Conservation (phyloP, 2,888 invertebrate genomes). For the Alsophila aescularia region DNA sequence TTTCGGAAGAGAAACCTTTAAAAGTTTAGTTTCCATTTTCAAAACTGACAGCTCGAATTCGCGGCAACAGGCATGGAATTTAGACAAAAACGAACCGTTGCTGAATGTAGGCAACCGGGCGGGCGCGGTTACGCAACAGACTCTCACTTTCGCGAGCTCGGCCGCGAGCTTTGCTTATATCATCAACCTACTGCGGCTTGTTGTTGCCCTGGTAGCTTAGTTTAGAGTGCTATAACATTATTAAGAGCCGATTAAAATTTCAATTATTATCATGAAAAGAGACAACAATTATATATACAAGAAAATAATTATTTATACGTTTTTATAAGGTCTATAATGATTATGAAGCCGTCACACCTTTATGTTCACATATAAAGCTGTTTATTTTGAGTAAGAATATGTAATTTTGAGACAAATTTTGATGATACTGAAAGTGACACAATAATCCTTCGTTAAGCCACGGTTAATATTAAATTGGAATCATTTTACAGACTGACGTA, state of each 20-base stretch:
- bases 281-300: too few relatives aligned
- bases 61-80: conserved; percentile 29
- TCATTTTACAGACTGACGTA: too few relatives aligned
- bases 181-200: conserved; percentile 56
- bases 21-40: conserved; percentile 28
- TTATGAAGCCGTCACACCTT: neutral
- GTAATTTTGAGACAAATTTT: neutral
- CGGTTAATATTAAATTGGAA: too few relatives aligned
- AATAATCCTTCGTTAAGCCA: too few relatives aligned
- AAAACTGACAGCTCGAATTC: conserved; percentile 28
- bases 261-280: neutral
- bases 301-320: neutral
- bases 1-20: conserved; percentile 30
- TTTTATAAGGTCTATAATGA: neutral
- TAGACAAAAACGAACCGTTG: conserved; percentile 28
- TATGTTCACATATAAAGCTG: neutral
- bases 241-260: conserved; percentile 9
- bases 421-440: too few relatives aligned
- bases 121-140: conserved; percentile 77
- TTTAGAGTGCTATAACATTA: conserved; percentile 28
- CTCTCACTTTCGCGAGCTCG: conserved; percentile 80
- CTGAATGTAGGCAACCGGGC: conserved; percentile 54
- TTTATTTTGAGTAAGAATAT: neutral
- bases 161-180: conserved; percentile 69
- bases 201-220: conserved; percentile 60